Evolutionary conservation across 92 coral and sea anemone genomes (phyloP).

Genomic region (Hydrozoanthus gracilis): DNA sequence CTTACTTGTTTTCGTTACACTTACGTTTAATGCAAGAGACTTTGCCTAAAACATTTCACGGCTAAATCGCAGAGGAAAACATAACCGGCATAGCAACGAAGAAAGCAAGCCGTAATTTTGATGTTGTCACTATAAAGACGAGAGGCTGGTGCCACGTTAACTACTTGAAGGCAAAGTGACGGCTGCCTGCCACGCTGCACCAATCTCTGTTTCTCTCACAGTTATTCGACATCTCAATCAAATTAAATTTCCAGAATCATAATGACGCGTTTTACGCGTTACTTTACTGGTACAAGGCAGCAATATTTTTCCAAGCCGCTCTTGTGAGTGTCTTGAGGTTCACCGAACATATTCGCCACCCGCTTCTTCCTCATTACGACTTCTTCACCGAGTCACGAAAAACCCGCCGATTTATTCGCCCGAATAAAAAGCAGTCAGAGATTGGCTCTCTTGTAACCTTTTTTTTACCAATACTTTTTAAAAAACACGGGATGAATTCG

Average conservation of each 20-base stretch:
- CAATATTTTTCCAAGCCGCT: background rate
- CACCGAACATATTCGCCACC: background rate
- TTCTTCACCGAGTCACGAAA: background rate
- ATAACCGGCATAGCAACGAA: background rate
- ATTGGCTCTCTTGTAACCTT: background rate
- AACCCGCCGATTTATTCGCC: background rate
- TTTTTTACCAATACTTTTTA: background rate
- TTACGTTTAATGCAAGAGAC: too few species aligned
- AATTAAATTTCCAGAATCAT: background rate
- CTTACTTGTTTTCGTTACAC: too few species aligned
- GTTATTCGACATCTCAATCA: background rate
- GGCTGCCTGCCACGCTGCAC: background rate
- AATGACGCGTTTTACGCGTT: background rate
- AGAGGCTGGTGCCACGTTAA: conserved; percentile 22
- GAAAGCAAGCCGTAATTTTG: background rate
- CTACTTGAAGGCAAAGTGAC: background rate
- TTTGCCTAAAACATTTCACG: background rate
- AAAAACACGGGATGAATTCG: background rate
- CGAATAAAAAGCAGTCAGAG: background rate
- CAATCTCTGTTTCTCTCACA: background rate
- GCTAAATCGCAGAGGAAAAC: background rate
- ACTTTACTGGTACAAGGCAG: background rate
- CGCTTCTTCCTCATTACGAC: conserved; percentile 9
- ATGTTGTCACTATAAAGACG: background rate
- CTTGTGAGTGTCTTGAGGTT: background rate